These are phyloP conservation scores for Mesitornis unicolor DNA, from an alignment of 2,113 vertebrate species.

Conservation along the genomic window DNA sequence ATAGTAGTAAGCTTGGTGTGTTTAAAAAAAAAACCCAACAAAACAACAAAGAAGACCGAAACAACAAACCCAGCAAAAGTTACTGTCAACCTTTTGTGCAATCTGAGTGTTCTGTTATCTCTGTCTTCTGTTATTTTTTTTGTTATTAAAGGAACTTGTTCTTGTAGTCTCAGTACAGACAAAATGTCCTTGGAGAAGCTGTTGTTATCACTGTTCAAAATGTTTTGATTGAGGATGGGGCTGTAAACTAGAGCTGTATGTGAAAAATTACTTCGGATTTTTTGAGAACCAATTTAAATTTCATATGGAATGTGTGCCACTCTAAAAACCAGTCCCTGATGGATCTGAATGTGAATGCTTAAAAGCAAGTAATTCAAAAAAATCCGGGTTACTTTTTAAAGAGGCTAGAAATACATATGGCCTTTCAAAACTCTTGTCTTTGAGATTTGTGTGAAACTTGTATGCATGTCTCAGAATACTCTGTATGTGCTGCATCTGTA, in stretches of 20 bases:
- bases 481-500: not conserved
- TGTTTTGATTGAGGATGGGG: not conserved
- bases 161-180: not conserved
- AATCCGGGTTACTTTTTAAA: not conserved
- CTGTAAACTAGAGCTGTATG: not conserved
- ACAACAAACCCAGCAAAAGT: not conserved
- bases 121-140: not conserved
- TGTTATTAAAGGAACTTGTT: not conserved
- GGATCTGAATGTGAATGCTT: not conserved
- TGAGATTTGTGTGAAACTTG: not conserved
- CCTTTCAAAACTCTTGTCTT: not conserved
- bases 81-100: constrained; percentile 2
- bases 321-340: not conserved
- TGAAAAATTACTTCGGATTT: not conserved
- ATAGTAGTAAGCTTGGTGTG: not conserved
- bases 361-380: not conserved
- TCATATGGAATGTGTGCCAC: not conserved
- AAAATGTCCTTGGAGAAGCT: not conserved
- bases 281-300: not conserved
- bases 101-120: constrained; percentile 1
- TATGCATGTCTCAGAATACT: not conserved
- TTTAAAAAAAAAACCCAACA: too few relatives aligned
- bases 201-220: not conserved
- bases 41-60: too few relatives aligned
- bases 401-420: not conserved